Evolutionary conservation across 2,797 vertebrate genomes (phyloP).

Genomic region (Peromyscus melanophrys): DNA sequence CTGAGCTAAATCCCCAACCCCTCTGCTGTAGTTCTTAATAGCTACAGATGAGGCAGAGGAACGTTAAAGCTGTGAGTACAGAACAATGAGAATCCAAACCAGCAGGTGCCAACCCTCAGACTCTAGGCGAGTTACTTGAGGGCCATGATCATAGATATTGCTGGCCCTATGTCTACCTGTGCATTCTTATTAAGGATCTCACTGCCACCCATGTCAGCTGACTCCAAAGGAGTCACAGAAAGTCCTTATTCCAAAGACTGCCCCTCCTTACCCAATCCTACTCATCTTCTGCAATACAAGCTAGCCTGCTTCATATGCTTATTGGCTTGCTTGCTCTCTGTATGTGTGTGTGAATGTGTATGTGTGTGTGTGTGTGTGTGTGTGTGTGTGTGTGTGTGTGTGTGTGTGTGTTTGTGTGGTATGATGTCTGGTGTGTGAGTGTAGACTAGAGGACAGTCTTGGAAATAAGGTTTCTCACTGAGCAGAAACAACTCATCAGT

Average conservation of each 20-base stretch:
- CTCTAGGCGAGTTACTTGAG: neutral
- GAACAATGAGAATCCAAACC: neutral
- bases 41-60: neutral
- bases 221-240: neutral
- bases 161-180: neutral
- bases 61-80: neutral
- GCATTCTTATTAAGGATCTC: neutral
- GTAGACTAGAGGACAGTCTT: neutral
- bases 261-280: accelerated
- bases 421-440: no score
- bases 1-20: no score
- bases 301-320: neutral
- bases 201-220: neutral
- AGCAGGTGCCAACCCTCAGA: neutral
- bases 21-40: neutral
- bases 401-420: neutral
- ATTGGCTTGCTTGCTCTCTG: neutral
- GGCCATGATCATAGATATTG: neutral
- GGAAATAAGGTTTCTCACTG: neutral
- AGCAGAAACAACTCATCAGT: neutral
- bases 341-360: neutral
- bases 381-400: neutral
- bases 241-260: neutral
- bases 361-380: neutral
- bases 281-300: neutral